These are phyloP conservation scores for Lasaia peninsularis DNA, from an alignment of 1,140 invertebrate species.

Conservation along the genomic window DNA sequence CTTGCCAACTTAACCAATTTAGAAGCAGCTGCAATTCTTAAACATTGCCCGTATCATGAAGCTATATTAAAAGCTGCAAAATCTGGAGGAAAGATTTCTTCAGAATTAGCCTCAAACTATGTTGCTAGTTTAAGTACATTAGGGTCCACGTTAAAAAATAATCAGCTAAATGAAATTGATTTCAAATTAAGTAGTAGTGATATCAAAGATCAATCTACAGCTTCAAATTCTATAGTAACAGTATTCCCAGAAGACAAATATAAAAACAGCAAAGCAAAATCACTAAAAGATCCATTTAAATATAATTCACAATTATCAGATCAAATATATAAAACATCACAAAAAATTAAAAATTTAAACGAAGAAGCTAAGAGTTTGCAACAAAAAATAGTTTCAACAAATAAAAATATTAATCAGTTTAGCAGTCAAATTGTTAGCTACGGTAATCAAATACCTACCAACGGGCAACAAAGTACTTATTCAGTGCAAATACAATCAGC, in stretches of 20 bases:
- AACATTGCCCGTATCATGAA: slow-evolving; percentile 75
- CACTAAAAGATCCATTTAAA: slow-evolving; percentile 50
- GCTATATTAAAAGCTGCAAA: slow-evolving; percentile 70
- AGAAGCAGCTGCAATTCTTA: slow-evolving; percentile 71
- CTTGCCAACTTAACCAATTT: slow-evolving; percentile 62
- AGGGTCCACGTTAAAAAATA: slow-evolving; percentile 49
- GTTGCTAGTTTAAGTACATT: slow-evolving; percentile 63
- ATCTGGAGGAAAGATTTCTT: slow-evolving; percentile 58
- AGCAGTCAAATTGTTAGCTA: slow-evolving; percentile 22
- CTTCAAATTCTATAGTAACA: slow-evolving; percentile 53
- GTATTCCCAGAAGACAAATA: slow-evolving; percentile 46
- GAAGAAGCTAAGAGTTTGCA: slow-evolving; percentile 60
- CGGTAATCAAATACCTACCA: slow-evolving; percentile 77
- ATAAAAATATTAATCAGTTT: slow-evolving; percentile 42
- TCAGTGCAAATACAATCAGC: slow-evolving; percentile 85
- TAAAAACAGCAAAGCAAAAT: slow-evolving; percentile 57
- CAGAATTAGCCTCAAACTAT: slow-evolving; percentile 63
- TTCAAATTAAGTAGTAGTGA: neutral
- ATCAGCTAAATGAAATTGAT: slow-evolving; percentile 24
- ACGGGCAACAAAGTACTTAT: slow-evolving; percentile 81
- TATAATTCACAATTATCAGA: slow-evolving; percentile 47
- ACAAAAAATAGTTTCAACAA: slow-evolving; percentile 57
- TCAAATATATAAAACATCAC: slow-evolving; percentile 61
- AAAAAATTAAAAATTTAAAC: slow-evolving; percentile 55
- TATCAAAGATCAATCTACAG: slow-evolving; percentile 48